phyloP scores from a whole-genome alignment of 2,113 vertebrate genomes.

The Crotalus helleri region DNA sequence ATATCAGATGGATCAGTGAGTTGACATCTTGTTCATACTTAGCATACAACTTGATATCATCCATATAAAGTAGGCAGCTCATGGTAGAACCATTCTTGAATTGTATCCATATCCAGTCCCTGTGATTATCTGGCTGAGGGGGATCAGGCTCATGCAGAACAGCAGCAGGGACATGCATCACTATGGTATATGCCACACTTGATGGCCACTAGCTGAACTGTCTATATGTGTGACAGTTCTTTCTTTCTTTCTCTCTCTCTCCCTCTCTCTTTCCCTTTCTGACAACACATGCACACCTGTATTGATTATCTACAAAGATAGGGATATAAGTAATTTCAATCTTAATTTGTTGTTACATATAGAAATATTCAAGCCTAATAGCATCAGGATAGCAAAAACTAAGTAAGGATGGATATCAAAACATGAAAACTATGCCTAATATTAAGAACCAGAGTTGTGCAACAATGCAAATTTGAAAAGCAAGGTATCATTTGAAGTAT shows the following conservation, averaged over 20 bases:
- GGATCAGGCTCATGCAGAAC: not conserved
- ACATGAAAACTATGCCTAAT: constrained; percentile 11
- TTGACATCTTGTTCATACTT: not conserved
- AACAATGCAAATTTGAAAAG: not conserved
- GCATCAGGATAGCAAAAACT: constrained; percentile 22
- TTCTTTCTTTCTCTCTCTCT: not conserved
- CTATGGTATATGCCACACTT: not conserved
- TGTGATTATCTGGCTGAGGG: not conserved
- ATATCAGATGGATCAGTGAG: not conserved
- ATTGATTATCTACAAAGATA: not conserved
- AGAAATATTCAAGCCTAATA: constrained; percentile 20
- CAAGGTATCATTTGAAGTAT: not conserved
- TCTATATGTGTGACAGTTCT: not conserved
- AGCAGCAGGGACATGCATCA: not conserved
- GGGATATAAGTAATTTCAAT: not conserved
- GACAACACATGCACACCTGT: not conserved
- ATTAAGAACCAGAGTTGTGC: not conserved
- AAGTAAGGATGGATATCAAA: constrained; percentile 4
- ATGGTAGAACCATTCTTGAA: not conserved
- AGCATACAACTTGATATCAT: not conserved
- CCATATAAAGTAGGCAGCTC: not conserved
- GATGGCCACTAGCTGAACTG: not conserved
- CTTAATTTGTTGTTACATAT: not conserved
- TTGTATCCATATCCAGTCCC: not conserved
- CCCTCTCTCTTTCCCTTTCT: too few relatives aligned